phyloP scores from a whole-genome alignment of 2,888 invertebrate species.

The Acrobasis suavella region DNA sequence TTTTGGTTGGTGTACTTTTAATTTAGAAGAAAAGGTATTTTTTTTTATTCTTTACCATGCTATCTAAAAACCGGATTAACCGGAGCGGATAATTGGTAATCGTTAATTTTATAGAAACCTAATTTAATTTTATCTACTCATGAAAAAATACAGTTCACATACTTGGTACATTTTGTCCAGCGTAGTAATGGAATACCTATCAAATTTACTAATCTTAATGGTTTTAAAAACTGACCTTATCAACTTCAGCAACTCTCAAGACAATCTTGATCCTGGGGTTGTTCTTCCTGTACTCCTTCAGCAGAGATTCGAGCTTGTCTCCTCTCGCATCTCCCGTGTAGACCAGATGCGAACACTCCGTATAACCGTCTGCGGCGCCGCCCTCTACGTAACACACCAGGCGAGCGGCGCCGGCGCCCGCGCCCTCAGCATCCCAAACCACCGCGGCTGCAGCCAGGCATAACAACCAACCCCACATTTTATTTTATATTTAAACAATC shows the following conservation, averaged over 20 bases:
- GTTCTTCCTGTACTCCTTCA: slow-evolving; percentile 75
- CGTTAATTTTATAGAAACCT: too few species aligned
- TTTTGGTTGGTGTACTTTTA: too few species aligned
- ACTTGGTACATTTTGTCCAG: too few species aligned
- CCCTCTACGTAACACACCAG: slow-evolving; percentile 73
- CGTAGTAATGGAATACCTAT: too few species aligned
- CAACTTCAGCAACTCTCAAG: slow-evolving; percentile 78
- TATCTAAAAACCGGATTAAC: too few species aligned
- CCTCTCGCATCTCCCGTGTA: slow-evolving; percentile 72
- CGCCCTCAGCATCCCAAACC: slow-evolving; percentile 49
- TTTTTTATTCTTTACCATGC: too few species aligned
- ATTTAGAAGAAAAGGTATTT: too few species aligned
- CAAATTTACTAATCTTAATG: too few species aligned
- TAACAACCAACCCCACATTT: slow-evolving; percentile 69
- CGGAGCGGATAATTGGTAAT: too few species aligned
- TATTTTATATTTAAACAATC: slow-evolving; percentile 39
- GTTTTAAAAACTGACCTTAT: slow-evolving; percentile 75
- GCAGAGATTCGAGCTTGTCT: slow-evolving; percentile 64
- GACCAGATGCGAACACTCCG: slow-evolving; percentile 79
- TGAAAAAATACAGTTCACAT: too few species aligned
- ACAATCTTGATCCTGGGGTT: slow-evolving; percentile 80
- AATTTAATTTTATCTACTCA: too few species aligned
- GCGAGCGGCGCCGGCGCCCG: slow-evolving; percentile 75
- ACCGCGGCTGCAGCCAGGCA: slow-evolving; percentile 58
- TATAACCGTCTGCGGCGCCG: slow-evolving; percentile 52